Evolutionary conservation across 30 jellyfish, hydroid and myxozoan species (phyloP).

Genomic region (Hydractinia symbiolongicarpus): DNA sequence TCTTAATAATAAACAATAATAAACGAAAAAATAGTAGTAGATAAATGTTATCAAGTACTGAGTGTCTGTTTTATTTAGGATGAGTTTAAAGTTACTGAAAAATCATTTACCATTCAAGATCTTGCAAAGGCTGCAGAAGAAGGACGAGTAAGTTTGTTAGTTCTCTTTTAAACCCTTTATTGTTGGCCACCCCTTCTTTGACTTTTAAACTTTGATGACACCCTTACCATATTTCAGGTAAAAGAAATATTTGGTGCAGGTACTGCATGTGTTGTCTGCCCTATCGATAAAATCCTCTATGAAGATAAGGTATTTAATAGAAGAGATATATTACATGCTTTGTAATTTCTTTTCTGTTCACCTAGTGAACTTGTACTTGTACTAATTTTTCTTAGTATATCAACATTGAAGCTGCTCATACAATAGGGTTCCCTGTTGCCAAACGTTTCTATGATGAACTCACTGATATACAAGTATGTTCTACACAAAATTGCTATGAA

Average conservation of each 20-base stretch:
- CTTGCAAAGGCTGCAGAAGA: conserved; percentile 65
- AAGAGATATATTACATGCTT: not conserved
- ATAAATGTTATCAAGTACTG: too few species aligned
- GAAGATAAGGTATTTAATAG: conserved; percentile 35
- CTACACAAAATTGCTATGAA: too few species aligned
- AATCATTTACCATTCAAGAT: conserved; percentile 58
- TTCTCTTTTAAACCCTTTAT: not conserved
- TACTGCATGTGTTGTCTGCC: conserved; percentile 94
- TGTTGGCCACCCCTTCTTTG: not conserved
- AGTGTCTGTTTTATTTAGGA: conserved; percentile 28
- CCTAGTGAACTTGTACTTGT: not conserved
- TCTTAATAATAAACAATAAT: too few species aligned
- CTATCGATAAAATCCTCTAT: conserved; percentile 65
- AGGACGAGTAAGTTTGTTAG: conserved; percentile 59
- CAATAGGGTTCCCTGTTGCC: conserved; percentile 31
- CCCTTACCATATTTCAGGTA: conserved; percentile 32
- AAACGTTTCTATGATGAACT: conserved; percentile 61
- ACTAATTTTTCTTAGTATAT: not conserved
- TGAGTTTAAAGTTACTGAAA: conserved; percentile 74
- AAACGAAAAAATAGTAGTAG: too few species aligned
- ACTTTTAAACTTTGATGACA: not conserved
- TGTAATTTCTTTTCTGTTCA: not conserved
- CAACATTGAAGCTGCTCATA: conserved; percentile 6
- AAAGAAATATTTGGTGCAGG: conserved; percentile 94
- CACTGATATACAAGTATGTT: conserved; percentile 80